Evolutionary conservation across 2,888 invertebrate genomes (phyloP), one percentile per base, ranked within the genome.

Genomic region (Tenthredo notha): DNA sequence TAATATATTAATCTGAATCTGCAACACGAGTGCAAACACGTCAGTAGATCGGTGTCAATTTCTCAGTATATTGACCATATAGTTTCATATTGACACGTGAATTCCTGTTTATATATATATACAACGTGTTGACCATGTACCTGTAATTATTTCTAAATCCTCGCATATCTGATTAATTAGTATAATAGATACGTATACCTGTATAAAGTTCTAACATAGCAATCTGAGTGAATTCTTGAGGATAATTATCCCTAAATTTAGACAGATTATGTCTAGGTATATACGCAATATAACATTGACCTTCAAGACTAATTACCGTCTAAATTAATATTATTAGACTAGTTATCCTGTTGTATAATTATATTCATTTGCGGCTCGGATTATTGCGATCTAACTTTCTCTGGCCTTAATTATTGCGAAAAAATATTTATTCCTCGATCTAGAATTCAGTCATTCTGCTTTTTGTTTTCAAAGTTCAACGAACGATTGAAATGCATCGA

Each of bases 321-420:
- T 77, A n/a, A 54, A 54, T 50, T 77, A n/a, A 40, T 50, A 74
- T 43, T 77, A 77, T 77, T 77, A 25, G 33, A 50, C 18, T 54
- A 77, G 54, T 54, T 77, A 77, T 54, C 21, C 7, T 29, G 77
- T 77, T 54, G 50, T 77, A 29, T 29, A 54, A 54, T 50, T n/a
- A 77, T 12, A 37, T 40, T 25, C n/a, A 74, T 2, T 77, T 54
- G 54, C 54, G 6, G 33, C n/a, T 54, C 18, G 47, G 47, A 47
- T 47, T 15, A 54, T 54, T 33, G 54, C 29, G 33, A 77, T 50
- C 29, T 3, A 9, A n/a, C 33, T 77, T 77, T 54, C 54, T 29
- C 54, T 5, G 6, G 70, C 33, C n/a, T 72, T 72, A 18, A 1
- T 50, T 33, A 70, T 61, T 61, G 61, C 61, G 61, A 61, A 61